phyloP scores from a whole-genome alignment of 2,797 vertebrate species.

The Rhinophrynus dorsalis region DNA sequence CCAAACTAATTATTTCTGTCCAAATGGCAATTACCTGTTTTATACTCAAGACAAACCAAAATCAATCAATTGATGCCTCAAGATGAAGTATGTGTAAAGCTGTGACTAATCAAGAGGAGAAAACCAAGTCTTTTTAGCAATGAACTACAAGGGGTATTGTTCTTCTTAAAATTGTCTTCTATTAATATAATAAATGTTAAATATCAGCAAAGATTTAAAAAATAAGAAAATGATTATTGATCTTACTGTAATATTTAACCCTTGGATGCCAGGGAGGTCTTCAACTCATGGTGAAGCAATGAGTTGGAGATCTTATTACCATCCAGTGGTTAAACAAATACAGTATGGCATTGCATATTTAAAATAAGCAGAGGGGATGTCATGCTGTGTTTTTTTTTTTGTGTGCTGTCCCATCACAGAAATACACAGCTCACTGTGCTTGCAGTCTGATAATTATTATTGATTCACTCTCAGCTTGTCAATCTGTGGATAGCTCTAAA shows the following conservation, averaged over 20 bases:
- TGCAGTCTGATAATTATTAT: slow-evolving; percentile 95
- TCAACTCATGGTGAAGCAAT: too few relatives aligned
- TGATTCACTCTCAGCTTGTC: slow-evolving; percentile 91
- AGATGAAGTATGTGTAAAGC: slow-evolving; percentile 24
- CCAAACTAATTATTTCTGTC: slow-evolving; percentile 30
- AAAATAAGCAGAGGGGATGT: slow-evolving; percentile 63
- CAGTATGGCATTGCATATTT: slow-evolving; percentile 59
- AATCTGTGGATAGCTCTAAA: slow-evolving; percentile 77
- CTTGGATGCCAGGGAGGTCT: too few relatives aligned
- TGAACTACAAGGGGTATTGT: not conserved
- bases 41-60: slow-evolving; percentile 25
- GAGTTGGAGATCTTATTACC: too few relatives aligned
- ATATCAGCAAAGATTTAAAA: too few relatives aligned
- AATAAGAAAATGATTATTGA: too few relatives aligned
- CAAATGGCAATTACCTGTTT: slow-evolving; percentile 30
- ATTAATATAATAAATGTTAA: too few relatives aligned
- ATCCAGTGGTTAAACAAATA: too few relatives aligned
- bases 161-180: not conserved
- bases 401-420: slow-evolving; percentile 75
- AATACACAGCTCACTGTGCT: slow-evolving; percentile 75
- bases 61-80: slow-evolving; percentile 29
- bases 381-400: slow-evolving; percentile 71
- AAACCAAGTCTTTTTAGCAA: slow-evolving; percentile 11
- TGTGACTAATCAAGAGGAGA: slow-evolving; percentile 29
- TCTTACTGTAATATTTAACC: too few relatives aligned